Base-by-base conservation (phyloP, 1,140 invertebrate genomes). In the Zaprionus gabonicus region DNA sequence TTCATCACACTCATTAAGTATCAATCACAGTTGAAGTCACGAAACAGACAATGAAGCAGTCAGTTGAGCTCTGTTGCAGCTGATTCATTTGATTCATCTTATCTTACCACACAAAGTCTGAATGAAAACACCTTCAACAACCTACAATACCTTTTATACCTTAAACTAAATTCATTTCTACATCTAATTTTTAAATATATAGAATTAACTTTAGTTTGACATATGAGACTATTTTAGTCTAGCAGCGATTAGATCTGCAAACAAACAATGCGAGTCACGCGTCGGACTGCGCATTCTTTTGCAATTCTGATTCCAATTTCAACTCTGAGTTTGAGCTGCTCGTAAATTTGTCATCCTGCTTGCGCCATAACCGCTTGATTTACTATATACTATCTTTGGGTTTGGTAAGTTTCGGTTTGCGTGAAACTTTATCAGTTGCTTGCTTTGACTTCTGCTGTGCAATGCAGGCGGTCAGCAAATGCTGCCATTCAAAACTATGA, bases 351-450 rank as follows among this genome's bases (percentile, higher is more conserved):
- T 72, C 70, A 70, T 56, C 66, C 31, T 59, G 53, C 34, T 84
- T 78, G 55, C 71, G 84, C 81, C 80, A 81, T 78, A 68, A 56
- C 57, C 56, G 60, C 66, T 81, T 88, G 81, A 88, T 87, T 88
- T 87, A 82, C 80, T 51, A 64, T 69, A 62, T 65, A 44, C 25
- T 69, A 51, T 57, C 83, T 68, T 71, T 69, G 58, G 44, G 55
- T 74, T 44, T 41, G 25, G 49, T 60, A 51, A 65, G 58, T 62
- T 80, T 71, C 70, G 67, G 62, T 62, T 62, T 56, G 53, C 23
- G 23, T 76, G 67, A 60, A 60, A 64, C 81, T 88, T 88, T 87
- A 87, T 87, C 84, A 83, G 81, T 59, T 70, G 41, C 20, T 49
- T 57, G 56, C 38, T 75, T 36, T 60, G 65, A 49, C 58, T 77